phyloP scores from a whole-genome alignment of 2,113 vertebrate genomes.

The Brachyistius frenatus region DNA sequence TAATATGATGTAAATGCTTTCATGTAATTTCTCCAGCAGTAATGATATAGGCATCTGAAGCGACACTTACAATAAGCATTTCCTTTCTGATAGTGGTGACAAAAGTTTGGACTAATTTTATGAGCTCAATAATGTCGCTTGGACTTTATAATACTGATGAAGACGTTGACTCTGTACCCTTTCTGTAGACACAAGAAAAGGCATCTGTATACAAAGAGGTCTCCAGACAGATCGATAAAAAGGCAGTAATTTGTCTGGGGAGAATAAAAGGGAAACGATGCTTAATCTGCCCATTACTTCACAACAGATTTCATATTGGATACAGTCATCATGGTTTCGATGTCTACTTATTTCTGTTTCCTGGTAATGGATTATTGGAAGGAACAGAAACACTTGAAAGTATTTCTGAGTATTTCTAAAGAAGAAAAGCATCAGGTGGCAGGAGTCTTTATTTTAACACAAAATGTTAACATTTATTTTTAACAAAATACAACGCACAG shows the following conservation, averaged over 20 bases:
- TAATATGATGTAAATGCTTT: not conserved
- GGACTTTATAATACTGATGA: no score
- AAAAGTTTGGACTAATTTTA: not conserved
- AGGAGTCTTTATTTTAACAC: conserved; percentile 66
- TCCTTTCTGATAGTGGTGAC: not conserved
- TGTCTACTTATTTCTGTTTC: not conserved
- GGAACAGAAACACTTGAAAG: not conserved
- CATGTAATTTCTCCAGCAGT: not conserved
- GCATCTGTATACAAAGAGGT: not conserved
- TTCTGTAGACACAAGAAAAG: not conserved
- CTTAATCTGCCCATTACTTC: not conserved
- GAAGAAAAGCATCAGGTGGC: not conserved
- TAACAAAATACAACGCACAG: conserved; percentile 65
- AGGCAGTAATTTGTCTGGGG: not conserved
- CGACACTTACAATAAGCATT: not conserved
- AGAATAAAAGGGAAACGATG: not conserved
- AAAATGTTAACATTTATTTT: conserved; percentile 61
- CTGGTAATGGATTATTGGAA: not conserved
- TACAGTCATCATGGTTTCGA: not conserved
- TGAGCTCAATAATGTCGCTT: not conserved
- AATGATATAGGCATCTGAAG: not conserved
- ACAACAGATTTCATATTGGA: conserved; percentile 19
- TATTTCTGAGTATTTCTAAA: not conserved
- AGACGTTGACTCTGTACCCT: not conserved
- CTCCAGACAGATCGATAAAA: not conserved